Percentiles rank a stretch among this genome's conserved stretches.
These are phyloP conservation scores for Nothocercus nigrocapillus DNA, from an alignment of 2,113 vertebrate species.

Conservation along the genomic window DNA sequence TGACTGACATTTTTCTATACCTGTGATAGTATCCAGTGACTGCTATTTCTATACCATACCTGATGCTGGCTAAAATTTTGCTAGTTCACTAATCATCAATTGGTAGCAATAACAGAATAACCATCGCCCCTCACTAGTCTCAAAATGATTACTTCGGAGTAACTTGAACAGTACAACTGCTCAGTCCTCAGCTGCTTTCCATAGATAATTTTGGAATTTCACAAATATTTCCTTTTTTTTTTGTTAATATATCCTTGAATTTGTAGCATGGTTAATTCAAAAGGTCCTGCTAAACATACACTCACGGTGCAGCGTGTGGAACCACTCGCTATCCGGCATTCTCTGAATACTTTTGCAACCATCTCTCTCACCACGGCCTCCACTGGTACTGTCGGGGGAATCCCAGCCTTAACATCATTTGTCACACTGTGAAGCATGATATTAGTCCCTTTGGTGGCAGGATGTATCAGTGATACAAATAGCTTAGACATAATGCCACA, in stretches of 20 bases:
- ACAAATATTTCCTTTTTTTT: not conserved
- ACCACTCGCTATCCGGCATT: not conserved
- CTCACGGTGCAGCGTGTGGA: not conserved
- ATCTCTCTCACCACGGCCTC: not conserved
- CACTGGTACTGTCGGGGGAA: not conserved
- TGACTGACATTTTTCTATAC: not conserved
- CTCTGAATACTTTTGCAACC: not conserved
- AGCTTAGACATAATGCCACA: not conserved
- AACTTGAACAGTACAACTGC: not conserved
- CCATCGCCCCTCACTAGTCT: fast-evolving
- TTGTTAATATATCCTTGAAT: not conserved
- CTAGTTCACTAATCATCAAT: not conserved
- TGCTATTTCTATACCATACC: not conserved
- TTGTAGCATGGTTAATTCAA: not conserved
- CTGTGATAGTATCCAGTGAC: not conserved
- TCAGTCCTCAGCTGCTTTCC: not conserved
- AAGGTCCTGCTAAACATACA: not conserved
- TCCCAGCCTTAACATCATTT: slow-evolving; percentile 19
- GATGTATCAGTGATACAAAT: not conserved
- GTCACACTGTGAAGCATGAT: not conserved
- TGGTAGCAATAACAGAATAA: not conserved
- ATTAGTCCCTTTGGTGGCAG: slow-evolving; percentile 8
- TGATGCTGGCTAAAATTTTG: not conserved
- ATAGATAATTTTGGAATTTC: not conserved
- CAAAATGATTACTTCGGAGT: fast-evolving